A percentile compares a stretch with the other conserved stretches of the same genome.
Evolutionary conservation across 1,140 invertebrate genomes (phyloP).

Genomic region (Lepidostoma basale): DNA sequence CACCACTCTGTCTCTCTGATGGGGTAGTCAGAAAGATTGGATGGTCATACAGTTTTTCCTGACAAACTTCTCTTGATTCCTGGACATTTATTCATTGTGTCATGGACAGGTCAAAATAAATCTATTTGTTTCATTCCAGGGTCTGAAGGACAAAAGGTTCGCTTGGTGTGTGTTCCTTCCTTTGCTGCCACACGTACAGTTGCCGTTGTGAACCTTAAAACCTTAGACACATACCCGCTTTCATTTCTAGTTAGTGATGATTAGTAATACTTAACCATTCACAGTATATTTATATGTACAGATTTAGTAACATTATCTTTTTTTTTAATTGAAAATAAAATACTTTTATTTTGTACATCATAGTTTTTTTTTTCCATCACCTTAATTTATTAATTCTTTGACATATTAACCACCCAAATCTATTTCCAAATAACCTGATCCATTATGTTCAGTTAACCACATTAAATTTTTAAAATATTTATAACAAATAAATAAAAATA

Average conservation of each 20-base stretch:
- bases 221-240: conserved; percentile 68
- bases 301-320: not conserved
- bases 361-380: too few species aligned
- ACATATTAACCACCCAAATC: not conserved
- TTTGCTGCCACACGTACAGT: conserved; percentile 69
- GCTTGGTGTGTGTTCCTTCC: conserved; percentile 71
- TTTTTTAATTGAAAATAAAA: not conserved
- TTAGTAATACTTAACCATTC: too few species aligned
- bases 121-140: conserved; percentile 57
- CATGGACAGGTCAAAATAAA: not conserved
- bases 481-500: not conserved
- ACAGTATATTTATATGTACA: not conserved
- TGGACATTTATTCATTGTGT: not conserved
- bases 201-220: conserved; percentile 70
- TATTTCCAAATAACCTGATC: not conserved
- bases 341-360: not conserved
- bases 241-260: conserved; percentile 57
- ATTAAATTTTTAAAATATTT: not conserved
- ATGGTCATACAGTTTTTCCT: too few species aligned
- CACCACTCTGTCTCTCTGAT: too few species aligned
- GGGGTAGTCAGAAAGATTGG: too few species aligned
- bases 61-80: not conserved
- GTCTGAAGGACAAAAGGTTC: conserved; percentile 63
- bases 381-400: too few species aligned
- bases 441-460: too few species aligned